Base-by-base conservation (phyloP, 1,140 invertebrate genomes). In the Lasioglossum baleicum region DNA sequence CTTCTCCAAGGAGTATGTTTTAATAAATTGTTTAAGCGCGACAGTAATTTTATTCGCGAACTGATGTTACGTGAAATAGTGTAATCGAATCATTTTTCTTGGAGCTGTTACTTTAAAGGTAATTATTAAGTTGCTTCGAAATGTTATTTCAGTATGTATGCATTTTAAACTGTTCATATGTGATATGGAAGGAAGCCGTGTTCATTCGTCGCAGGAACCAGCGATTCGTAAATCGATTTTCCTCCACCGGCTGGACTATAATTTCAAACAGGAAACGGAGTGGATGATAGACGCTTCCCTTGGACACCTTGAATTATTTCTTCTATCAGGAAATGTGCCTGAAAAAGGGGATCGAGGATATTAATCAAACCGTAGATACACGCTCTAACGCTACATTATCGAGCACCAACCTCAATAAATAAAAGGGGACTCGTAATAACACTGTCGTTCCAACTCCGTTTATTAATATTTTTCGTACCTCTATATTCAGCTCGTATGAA, bases 191-290 rank as follows among this genome's bases (percentile, higher is more conserved):
- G 65, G 65, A 66, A 66, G 13, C 10, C 22, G 26, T 13, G n/a
- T 67, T 35, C 10, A 8, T 17, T 67, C 64, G 64, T 44, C 7
- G 40, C 20, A 20, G 31, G 65, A 22, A 26, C 20, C 15, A 22
- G 8, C 65, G 40, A 51, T 20, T 67, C 10, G 40, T 17, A 67
- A 48, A 67, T 67, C 65, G 65, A 67, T 67, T 48, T 66, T 42
- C 65, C 40, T 67, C 42, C 20, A 10, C 22, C 42, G 42, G n/a
- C 26, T 64, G 26, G 40, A 22, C 20, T 40, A 67, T 67, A 67
- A 67, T 67, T 66, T 48, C 40, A 67, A 67, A 44, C 40, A 51
- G 65, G 44, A 67, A 51, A 26, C 65, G 8, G 20, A 13, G 15
- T n/a, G 40, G 17, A 67, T 67, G 44, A 51, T 67, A 10, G 22